Base-by-base conservation (phyloP, 2,113 vertebrate genomes). In the Hippocampus comes region DNA sequence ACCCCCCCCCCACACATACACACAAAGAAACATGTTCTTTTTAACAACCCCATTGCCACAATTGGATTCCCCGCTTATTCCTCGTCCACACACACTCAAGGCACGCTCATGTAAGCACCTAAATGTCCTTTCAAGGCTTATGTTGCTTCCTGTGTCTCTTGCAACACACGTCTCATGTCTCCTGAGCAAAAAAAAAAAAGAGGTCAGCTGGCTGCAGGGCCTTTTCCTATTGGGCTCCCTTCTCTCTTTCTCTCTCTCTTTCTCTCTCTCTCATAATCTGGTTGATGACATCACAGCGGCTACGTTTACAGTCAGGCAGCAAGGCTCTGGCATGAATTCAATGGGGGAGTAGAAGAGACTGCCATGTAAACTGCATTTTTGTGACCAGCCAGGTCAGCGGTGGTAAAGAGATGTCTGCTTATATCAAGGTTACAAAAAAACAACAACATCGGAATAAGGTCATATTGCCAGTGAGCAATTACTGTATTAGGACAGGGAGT, bases 171-270 rank as follows among this genome's bases (percentile, higher is more conserved):
- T 43, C 64, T 66, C 64, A 48, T 66, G 42, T 66, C 64, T 66
- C 64, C 64, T 66, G n/a, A 46, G 43, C 23, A 48, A 23, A 66
- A 66, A 66, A 66, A 60, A 63, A 64, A 66, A 66, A 23, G 42
- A 66, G 64, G 64, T 66, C 64, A 66, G 42, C 64, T 66, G 64
- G 64, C 64, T 27, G 42, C n/a, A 66, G 23, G 64, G 64, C 23
- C 42, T 48, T 66, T 66, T 66, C 64, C 64, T 66, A 66, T 66
- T 48, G 64, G 64, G 8, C 43, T 23, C 43, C 5, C 2, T 41
- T 20, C 63, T n/a, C 41, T 25, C 41, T 25, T 12, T 48, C 25
- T 25, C 63, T 18, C 63, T n/a, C 63, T 18, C 63, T n/a, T n/a
- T 17, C 41, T 25, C n/a, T 48, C 14, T 66, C 43, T 66, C 2